Conservation (phyloP, 2,113 vertebrate species). For the Saimiri boliviensis region DNA sequence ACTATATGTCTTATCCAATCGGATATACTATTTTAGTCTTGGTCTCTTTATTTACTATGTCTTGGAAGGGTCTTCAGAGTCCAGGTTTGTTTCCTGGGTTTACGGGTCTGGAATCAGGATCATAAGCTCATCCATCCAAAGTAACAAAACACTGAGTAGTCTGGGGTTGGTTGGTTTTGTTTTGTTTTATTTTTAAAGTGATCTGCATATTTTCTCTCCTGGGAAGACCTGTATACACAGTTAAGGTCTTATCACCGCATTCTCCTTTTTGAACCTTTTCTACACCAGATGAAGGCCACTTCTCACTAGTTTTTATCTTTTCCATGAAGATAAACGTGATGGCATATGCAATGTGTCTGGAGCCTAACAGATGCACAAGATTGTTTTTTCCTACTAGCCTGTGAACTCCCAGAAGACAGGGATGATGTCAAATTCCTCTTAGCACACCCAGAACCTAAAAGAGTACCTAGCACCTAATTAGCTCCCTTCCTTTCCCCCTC, state of each 20-base stretch:
- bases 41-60: neutral
- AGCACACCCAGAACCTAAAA: neutral
- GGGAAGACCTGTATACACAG: neutral
- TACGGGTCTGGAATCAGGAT: neutral
- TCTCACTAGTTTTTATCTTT: neutral
- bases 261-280: conserved; percentile 8
- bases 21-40: neutral
- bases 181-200: neutral
- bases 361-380: conserved; percentile 5
- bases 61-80: conserved; percentile 4
- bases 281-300: conserved; percentile 7
- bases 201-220: neutral
- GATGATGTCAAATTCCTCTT: neutral
- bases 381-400: neutral
- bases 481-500: neutral
- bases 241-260: neutral
- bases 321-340: conserved; percentile 5
- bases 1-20: neutral
- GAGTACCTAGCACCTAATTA: neutral
- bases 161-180: neutral
- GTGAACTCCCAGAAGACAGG: neutral
- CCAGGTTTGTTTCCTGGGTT: neutral
- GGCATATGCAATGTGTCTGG: neutral
- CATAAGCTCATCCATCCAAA: neutral
- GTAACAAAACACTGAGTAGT: neutral